Percentiles rank a stretch among this genome's conserved stretches.
Conservation (phyloP, 35 echinoderm and acorn worm genomes). For the Chiridota heheva region DNA sequence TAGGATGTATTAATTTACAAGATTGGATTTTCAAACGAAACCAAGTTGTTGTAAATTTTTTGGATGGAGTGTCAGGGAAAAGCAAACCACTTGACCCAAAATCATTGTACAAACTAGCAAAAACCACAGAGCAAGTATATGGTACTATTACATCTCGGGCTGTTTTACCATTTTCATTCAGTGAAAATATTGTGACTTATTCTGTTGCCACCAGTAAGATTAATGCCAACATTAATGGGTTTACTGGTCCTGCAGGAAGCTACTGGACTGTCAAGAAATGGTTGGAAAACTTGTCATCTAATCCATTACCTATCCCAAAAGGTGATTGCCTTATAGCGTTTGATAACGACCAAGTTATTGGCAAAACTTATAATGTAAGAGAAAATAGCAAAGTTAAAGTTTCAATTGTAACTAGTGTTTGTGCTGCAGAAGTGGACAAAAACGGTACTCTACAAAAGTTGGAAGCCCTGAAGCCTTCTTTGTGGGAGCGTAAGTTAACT, state of each 20-base stretch:
- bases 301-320: neutral
- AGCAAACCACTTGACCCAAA: too few species aligned
- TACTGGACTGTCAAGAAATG: slow-evolving; percentile 11
- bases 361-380: slow-evolving; percentile 45
- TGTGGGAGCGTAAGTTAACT: slow-evolving; percentile 13
- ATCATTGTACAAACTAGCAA: slow-evolving; percentile 16
- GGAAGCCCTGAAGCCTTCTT: slow-evolving; percentile 29
- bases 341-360: slow-evolving; percentile 57
- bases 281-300: neutral
- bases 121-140: slow-evolving; percentile 10
- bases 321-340: slow-evolving; percentile 38
- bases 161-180: slow-evolving; percentile 34
- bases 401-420: slow-evolving; percentile 29
- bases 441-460: slow-evolving; percentile 24
- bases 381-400: slow-evolving; percentile 43
- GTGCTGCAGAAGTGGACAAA: slow-evolving; percentile 31
- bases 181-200: slow-evolving; percentile 32
- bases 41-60: too few species aligned
- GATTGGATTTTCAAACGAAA: too few species aligned
- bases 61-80: too few species aligned
- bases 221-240: neutral
- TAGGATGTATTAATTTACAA: too few species aligned
- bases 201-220: slow-evolving; percentile 14
- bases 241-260: slow-evolving; percentile 14
- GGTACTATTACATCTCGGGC: neutral